A percentile compares a stretch with the other conserved stretches of the same genome.
Conservation (phyloP, 2,888 invertebrate genomes). For the Yponomeuta malinellus region DNA sequence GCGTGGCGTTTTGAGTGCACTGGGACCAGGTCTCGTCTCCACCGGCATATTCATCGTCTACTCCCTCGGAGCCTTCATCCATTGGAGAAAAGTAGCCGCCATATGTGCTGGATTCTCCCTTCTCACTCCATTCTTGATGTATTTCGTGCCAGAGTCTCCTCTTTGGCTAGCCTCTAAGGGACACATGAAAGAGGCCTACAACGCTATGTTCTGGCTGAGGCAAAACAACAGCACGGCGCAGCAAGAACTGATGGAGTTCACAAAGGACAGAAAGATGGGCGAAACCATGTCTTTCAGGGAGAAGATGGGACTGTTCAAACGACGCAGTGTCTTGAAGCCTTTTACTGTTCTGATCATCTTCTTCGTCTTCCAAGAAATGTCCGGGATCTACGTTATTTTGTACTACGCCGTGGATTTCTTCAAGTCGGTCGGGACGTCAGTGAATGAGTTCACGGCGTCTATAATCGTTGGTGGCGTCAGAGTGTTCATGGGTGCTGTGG, state of each 20-base stretch:
- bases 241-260: slow-evolving; percentile 78
- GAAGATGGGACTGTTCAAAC: slow-evolving; percentile 59
- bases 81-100: slow-evolving; percentile 80
- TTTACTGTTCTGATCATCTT: slow-evolving; percentile 79
- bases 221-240: slow-evolving; percentile 78
- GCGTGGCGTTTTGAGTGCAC: slow-evolving; percentile 80
- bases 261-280: slow-evolving; percentile 56
- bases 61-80: slow-evolving; percentile 78
- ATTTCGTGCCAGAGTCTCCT: slow-evolving; percentile 82
- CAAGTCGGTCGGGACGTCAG: slow-evolving; percentile 78
- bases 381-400: slow-evolving; percentile 83
- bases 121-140: slow-evolving; percentile 74
- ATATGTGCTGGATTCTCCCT: slow-evolving; percentile 77
- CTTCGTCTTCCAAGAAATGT: slow-evolving; percentile 82
- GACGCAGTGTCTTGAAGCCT: slow-evolving; percentile 79
- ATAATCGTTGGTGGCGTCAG: slow-evolving; percentile 81
- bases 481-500: slow-evolving; percentile 79
- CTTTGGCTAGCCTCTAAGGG: slow-evolving; percentile 79
- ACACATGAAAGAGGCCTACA: slow-evolving; percentile 76
- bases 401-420: slow-evolving; percentile 84
- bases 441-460: slow-evolving; percentile 81
- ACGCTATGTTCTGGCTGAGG: slow-evolving; percentile 79
- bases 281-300: slow-evolving; percentile 55
- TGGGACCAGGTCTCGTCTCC: slow-evolving; percentile 82
- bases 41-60: slow-evolving; percentile 83